phyloP scores from a whole-genome alignment of 2,113 vertebrate genomes.

The Falco punctatus region DNA sequence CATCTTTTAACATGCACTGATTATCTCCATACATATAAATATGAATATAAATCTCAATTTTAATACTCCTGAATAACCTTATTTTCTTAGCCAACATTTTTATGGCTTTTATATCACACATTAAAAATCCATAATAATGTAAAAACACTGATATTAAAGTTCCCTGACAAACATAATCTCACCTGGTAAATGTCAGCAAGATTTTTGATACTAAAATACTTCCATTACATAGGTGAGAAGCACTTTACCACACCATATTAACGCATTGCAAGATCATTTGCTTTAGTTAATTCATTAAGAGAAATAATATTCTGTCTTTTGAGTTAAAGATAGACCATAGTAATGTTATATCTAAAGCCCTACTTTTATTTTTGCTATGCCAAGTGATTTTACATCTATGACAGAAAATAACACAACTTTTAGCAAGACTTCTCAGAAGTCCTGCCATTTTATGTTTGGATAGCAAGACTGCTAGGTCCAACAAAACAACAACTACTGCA shows the following conservation, averaged over 20 bases:
- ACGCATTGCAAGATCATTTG: neutral
- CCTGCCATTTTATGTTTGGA: neutral
- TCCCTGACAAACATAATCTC: neutral
- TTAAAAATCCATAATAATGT: neutral
- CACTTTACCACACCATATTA: neutral
- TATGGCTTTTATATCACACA: neutral
- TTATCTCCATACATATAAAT: neutral
- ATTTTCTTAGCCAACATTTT: neutral
- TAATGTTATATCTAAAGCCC: neutral
- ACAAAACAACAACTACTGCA: neutral
- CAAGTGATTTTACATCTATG: neutral
- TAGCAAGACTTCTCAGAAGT: neutral
- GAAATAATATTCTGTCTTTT: neutral
- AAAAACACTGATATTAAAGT: neutral
- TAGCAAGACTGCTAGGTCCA: neutral
- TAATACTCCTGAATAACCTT: neutral
- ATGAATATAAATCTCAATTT: neutral
- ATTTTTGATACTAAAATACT: neutral
- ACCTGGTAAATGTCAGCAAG: neutral
- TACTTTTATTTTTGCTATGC: neutral
- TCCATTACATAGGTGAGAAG: neutral
- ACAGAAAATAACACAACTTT: neutral
- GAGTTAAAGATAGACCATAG: neutral
- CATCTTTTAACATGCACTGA: neutral
- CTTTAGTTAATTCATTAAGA: neutral